phyloP scores from a whole-genome alignment of 2,113 vertebrate genomes.

The Misgurnus mizolepis region DNA sequence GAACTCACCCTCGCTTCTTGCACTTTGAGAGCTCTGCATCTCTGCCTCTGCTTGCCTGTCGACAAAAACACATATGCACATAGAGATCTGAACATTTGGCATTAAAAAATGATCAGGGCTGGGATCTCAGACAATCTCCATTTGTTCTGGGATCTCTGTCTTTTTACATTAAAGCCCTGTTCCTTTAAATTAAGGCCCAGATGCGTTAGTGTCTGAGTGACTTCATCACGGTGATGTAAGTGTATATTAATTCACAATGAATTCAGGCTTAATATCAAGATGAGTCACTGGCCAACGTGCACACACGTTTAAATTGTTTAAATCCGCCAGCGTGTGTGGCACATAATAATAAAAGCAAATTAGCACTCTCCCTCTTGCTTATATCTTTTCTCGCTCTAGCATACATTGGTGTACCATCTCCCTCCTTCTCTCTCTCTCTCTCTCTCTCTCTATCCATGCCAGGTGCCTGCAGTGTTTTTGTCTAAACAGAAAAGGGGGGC shows the following conservation, averaged over 20 bases:
- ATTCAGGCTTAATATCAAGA: slow-evolving; percentile 40
- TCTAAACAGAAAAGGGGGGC: slow-evolving; percentile 64
- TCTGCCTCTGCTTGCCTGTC: slow-evolving; percentile 25
- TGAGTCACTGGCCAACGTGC: slow-evolving; percentile 29
- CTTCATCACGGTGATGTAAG: slow-evolving; percentile 37
- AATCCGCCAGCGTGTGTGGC: slow-evolving; percentile 10
- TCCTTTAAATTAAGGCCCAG: slow-evolving; percentile 8
- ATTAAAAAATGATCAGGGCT: no score
- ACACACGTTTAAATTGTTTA: slow-evolving; percentile 32
- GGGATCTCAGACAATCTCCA: background rate
- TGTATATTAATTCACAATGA: slow-evolving; percentile 56
- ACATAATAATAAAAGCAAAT: slow-evolving; percentile 51
- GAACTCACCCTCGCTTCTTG: slow-evolving; percentile 94
- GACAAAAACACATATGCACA: background rate
- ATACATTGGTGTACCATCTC: slow-evolving; percentile 65
- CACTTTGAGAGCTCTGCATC: slow-evolving; percentile 79
- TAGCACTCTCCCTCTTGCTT: slow-evolving; percentile 57
- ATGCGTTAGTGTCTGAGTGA: slow-evolving; percentile 43
- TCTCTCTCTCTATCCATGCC: slow-evolving; percentile 46
- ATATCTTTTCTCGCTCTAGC: slow-evolving; percentile 63
- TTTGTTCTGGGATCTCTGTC: no score
- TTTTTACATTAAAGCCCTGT: background rate
- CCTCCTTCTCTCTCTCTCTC: slow-evolving; percentile 46
- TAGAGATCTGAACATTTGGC: background rate
- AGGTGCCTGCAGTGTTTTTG: slow-evolving; percentile 70